Conservation (phyloP, 1,140 invertebrate species). For the Aphelenchoides fujianensis region DNA sequence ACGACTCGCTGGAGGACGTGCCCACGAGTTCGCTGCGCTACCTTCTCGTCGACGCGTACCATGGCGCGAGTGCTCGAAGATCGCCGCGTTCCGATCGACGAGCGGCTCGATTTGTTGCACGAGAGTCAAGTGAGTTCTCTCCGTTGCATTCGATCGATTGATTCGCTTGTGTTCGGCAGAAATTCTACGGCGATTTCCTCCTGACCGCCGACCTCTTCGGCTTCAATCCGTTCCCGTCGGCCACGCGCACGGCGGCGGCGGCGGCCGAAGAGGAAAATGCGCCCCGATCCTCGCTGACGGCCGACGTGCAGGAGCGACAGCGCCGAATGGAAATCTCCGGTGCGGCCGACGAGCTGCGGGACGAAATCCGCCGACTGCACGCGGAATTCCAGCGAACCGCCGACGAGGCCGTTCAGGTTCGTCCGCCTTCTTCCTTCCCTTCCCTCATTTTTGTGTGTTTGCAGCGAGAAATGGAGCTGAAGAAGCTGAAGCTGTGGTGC, state of each 20-base stretch:
- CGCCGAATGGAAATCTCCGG: neutral
- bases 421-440: neutral
- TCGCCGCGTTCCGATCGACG: neutral
- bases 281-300: neutral
- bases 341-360: neutral
- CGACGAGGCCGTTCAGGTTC: conserved; percentile 9
- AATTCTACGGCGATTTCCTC: conserved; percentile 4
- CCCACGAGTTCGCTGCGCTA: neutral
- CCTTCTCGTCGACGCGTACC: neutral
- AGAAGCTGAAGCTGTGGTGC: conserved; percentile 11
- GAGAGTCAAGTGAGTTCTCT: neutral
- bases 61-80: neutral
- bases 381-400: neutral
- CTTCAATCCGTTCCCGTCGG: conserved; percentile 6
- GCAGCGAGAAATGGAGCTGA: neutral
- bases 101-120: neutral
- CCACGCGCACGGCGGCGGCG: neutral
- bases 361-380: neutral
- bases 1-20: conserved; percentile 2
- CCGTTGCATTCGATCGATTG: neutral
- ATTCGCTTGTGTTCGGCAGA: conserved; percentile 5
- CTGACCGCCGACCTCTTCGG: neutral
- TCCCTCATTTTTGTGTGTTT: conserved; percentile 4
- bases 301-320: neutral
- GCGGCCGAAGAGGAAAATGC: neutral